Base-by-base conservation (phyloP, 2,113 vertebrate species). In the Cariama cristata region DNA sequence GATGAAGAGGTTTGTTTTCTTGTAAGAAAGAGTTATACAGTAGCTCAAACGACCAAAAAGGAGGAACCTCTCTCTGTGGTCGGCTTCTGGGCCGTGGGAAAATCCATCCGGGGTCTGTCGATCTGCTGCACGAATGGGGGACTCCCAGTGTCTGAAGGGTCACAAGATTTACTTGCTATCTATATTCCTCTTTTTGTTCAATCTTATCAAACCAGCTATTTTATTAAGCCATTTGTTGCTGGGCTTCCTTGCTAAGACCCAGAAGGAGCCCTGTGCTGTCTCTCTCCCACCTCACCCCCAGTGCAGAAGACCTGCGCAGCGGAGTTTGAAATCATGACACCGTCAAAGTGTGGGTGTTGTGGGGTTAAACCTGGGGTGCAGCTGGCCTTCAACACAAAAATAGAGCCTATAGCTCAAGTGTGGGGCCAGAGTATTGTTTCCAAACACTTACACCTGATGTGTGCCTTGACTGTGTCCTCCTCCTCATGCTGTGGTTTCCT, bases 71-170 rank as follows among this genome's bases (percentile, higher is more conserved):
- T 79, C 19, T 63, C 19, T 22, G 32, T 0, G 1, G 40, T 14
- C 2, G 3, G 14, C 28, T 10, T 66, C 79, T 33, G 26, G 55
- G 35, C 30, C 0, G 0, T 68, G 38, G 79, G 44, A 35, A 64
- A 68, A 72, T 23, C 19, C 42, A 28, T 12, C 9, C 8, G 30
- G 26, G 15, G 11, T 64, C n/a, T 45, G 9, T 22, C 32, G n/a
- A 23, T 38, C 44, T 79, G 50, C 8, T 0, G 0, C 32, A 17
- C 0, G 0, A 67, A 6, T 0, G 1, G 0, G 4, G 20, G n/a
- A 10, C 30, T 90, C 32, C 16, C 30, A 35, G 35, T 0, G 0
- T 59, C 35, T 32, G 21, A 44, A 79, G 17, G 24, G 8, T 55
- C 42, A 44, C 35, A 35, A 71, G 33, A 23, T 60, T 30, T 79